These are phyloP conservation scores for Lycopodina hypogea DNA, from an alignment of 37 sponge, comb jelly and placozoan genomes.

Conservation along the genomic window DNA sequence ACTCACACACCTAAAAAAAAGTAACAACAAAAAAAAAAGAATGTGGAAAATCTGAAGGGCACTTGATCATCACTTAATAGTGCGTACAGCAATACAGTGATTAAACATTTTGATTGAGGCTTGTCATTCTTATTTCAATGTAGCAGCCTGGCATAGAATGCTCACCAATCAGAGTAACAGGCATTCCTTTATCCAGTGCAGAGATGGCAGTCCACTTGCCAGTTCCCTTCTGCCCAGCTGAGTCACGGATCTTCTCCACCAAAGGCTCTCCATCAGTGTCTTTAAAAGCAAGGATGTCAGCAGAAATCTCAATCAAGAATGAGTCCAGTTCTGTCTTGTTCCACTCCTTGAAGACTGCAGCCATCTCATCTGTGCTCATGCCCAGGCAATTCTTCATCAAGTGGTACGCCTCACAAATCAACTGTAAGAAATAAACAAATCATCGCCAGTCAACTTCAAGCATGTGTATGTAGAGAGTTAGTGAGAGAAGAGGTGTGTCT, in stretches of 20 bases:
- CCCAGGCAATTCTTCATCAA: conserved; percentile 93
- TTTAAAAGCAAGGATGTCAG: conserved; percentile 85
- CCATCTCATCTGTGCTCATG: conserved; percentile 84
- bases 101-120: too few species aligned
- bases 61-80: too few species aligned
- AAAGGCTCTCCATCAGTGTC: conserved; percentile 86
- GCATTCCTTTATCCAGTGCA: conserved; percentile 92
- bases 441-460: neutral
- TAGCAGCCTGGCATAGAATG: too few species aligned
- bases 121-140: too few species aligned
- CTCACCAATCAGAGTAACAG: conserved; percentile 97
- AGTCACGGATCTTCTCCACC: conserved; percentile 92
- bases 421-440: conserved; percentile 13
- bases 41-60: too few species aligned
- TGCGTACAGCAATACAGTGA: too few species aligned
- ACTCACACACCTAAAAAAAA: too few species aligned
- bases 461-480: neutral
- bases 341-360: conserved; percentile 83
- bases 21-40: too few species aligned
- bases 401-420: conserved; percentile 95
- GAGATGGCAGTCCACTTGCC: conserved; percentile 99
- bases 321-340: conserved; percentile 97
- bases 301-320: conserved; percentile 94
- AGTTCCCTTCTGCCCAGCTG: conserved; percentile 98
- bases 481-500: too few species aligned